Percentiles rank a stretch among this genome's conserved stretches.
Evolutionary conservation across 2,797 vertebrate species (phyloP).

Genomic region (Distichodus sexfasciatus): DNA sequence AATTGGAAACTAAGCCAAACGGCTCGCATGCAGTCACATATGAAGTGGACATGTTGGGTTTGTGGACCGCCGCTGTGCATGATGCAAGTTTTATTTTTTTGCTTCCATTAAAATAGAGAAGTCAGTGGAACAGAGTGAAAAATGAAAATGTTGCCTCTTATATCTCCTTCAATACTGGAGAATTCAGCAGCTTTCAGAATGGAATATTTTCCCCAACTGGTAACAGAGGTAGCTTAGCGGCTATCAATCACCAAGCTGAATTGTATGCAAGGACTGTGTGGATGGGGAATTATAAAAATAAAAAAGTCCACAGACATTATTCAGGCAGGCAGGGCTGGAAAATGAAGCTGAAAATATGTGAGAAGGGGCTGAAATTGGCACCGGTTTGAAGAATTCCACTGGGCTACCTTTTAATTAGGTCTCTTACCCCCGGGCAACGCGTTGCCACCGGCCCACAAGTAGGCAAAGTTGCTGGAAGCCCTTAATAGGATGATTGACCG

Average conservation of each 20-base stretch:
- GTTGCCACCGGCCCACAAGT: constrained; percentile 66
- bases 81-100: background rate
- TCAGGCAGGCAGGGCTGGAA: constrained; percentile 59
- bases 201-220: constrained; percentile 37
- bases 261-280: constrained; percentile 55
- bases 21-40: background rate
- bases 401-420: constrained; percentile 79
- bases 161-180: background rate
- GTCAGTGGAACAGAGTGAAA: constrained; percentile 16
- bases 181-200: constrained; percentile 54
- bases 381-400: constrained; percentile 69
- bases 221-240: constrained; percentile 50
- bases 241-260: constrained; percentile 62
- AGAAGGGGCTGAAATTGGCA: constrained; percentile 48
- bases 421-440: constrained; percentile 66
- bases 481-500: constrained; percentile 75
- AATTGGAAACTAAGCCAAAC: too few species aligned
- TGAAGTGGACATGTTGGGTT: background rate
- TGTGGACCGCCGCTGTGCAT: background rate
- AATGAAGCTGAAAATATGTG: constrained; percentile 68
- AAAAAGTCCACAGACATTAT: too few species aligned
- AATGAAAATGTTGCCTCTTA: constrained; percentile 16
- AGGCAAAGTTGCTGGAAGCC: constrained; percentile 66
- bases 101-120: background rate
- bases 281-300: constrained; percentile 60